Conservation (phyloP, 2,888 invertebrate genomes). For the Drosophila fungiperda region DNA sequence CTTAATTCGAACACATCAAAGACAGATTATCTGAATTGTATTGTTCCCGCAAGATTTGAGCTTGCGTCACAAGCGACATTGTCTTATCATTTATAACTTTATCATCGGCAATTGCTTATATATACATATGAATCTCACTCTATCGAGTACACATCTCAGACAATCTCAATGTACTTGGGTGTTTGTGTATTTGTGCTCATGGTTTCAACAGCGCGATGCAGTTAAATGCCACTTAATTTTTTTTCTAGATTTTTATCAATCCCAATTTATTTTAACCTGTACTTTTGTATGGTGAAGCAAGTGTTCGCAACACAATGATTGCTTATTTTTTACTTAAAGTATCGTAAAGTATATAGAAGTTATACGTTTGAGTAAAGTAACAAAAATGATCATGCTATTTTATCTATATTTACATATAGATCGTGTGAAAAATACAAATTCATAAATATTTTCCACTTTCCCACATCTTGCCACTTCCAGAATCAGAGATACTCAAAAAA, state of each 20-base stretch:
- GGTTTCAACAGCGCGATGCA: slow-evolving; percentile 15
- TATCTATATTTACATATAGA: background rate
- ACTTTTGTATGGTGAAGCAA: slow-evolving; percentile 5
- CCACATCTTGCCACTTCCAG: background rate
- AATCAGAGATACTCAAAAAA: background rate
- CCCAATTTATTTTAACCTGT: background rate
- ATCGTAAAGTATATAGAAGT: background rate
- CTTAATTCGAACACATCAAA: slow-evolving; percentile 23
- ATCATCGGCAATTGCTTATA: slow-evolving; percentile 20
- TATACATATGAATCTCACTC: slow-evolving; percentile 32
- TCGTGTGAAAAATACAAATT: background rate
- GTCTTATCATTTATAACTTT: slow-evolving; percentile 34
- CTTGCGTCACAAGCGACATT: slow-evolving; percentile 50
- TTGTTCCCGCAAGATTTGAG: slow-evolving; percentile 9
- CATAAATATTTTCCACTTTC: background rate
- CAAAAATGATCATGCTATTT: background rate
- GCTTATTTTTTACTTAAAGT: background rate
- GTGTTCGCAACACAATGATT: slow-evolving; percentile 1
- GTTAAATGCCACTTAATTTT: slow-evolving; percentile 3
- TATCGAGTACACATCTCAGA: slow-evolving; percentile 29
- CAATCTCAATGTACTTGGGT: slow-evolving; percentile 8
- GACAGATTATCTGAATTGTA: slow-evolving; percentile 34
- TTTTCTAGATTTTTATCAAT: slow-evolving; percentile 6
- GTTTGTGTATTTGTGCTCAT: slow-evolving; percentile 7
- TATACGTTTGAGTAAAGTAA: background rate